phyloP scores from a whole-genome alignment of 2,113 vertebrate species.

The Chascanopsetta lugubris region DNA sequence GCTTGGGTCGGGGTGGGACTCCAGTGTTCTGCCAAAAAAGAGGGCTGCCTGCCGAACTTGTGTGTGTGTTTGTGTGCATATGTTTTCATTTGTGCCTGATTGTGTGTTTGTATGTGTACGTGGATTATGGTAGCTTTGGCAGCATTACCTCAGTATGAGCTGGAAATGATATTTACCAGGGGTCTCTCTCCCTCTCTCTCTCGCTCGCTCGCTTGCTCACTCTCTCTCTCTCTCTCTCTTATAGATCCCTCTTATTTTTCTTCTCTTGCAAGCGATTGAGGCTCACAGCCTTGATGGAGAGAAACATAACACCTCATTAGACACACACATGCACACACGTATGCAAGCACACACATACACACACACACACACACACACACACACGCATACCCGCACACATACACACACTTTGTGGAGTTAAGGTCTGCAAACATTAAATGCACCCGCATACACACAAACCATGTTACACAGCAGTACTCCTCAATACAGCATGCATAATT shows the following conservation, averaged over 20 bases:
- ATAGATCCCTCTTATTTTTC: slow-evolving; percentile 38
- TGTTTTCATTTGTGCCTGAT: slow-evolving; percentile 10
- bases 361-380: not conserved
- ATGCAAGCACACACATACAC: slow-evolving; percentile 17
- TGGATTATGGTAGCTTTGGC: slow-evolving; percentile 38
- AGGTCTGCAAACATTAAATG: slow-evolving; percentile 44
- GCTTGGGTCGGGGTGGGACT: slow-evolving; percentile 47
- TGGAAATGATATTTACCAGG: slow-evolving; percentile 68
- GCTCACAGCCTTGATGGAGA: slow-evolving; percentile 28
- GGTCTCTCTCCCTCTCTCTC: slow-evolving; percentile 1
- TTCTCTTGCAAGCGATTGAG: slow-evolving; percentile 31
- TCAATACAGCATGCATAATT: slow-evolving; percentile 65
- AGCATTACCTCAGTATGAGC: slow-evolving; percentile 55
- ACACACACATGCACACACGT: no score
- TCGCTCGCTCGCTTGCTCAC: slow-evolving; percentile 15
- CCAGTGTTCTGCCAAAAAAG: slow-evolving; percentile 63
- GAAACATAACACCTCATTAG: slow-evolving; percentile 47
- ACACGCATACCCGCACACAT: not conserved
- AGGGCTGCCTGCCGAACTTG: slow-evolving; percentile 61
- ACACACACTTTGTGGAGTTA: slow-evolving; percentile 47
- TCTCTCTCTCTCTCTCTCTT: slow-evolving; percentile 15
- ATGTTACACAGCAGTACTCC: slow-evolving; percentile 24
- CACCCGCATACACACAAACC: slow-evolving; percentile 11
- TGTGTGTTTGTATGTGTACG: slow-evolving; percentile 15
- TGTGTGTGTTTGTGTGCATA: slow-evolving; percentile 24